A percentile compares a stretch with the other conserved stretches of the same genome.
Evolutionary conservation across 2,888 invertebrate genomes (phyloP).

Genomic region (Gastracanthus pulcherrimus): DNA sequence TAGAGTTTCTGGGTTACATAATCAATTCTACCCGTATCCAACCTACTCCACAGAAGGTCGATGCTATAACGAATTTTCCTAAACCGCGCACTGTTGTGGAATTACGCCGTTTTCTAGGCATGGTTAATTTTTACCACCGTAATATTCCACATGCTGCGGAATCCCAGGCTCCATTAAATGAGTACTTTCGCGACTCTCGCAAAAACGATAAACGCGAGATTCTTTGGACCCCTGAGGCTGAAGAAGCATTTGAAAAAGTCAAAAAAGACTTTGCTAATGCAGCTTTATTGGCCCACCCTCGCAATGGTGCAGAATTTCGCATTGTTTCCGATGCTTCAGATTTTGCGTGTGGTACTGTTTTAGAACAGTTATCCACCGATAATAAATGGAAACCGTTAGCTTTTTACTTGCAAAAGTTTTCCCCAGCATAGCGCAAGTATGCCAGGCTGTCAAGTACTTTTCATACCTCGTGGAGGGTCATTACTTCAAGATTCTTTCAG

Average conservation of each 20-base stretch:
- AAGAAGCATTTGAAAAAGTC: background rate
- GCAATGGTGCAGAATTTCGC: background rate
- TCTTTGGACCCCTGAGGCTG: background rate
- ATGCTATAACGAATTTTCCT: no score
- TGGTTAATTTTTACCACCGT: no score
- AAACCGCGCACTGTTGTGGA: no score
- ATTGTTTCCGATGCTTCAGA: conserved; percentile 9
- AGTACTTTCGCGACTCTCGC: conserved; percentile 43
- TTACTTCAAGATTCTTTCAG: background rate
- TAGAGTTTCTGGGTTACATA: conserved; percentile 52
- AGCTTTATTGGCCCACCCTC: background rate
- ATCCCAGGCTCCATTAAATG: conserved; percentile 53
- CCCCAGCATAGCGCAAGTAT: no score
- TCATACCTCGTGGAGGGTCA: conserved; percentile 52
- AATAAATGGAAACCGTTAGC: conserved; percentile 62
- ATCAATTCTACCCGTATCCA: conserved; percentile 61
- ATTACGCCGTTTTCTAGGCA: no score
- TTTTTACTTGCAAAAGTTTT: no score
- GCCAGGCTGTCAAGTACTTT: no score
- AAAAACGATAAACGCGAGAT: conserved; percentile 55
- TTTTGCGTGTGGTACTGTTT: background rate
- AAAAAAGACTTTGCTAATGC: conserved; percentile 14
- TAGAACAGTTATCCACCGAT: conserved; percentile 54
- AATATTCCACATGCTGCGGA: conserved; percentile 55
- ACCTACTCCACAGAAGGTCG: conserved; percentile 68